These are phyloP conservation scores for Hoplostethus mediterraneus DNA, from an alignment of 2,797 vertebrate genomes.

Conservation along the genomic window DNA sequence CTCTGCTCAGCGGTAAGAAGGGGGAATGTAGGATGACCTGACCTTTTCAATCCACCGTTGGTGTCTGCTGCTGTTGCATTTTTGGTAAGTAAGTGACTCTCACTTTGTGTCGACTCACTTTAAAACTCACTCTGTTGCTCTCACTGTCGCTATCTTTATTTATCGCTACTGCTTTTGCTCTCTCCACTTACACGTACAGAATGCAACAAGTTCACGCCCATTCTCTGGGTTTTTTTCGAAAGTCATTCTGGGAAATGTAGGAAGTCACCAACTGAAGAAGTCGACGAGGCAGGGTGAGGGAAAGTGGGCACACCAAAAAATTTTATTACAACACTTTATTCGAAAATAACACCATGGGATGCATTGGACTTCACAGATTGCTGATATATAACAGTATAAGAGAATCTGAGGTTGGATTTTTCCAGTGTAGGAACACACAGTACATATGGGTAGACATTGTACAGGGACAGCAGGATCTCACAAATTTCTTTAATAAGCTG, in stretches of 20 bases:
- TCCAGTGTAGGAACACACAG: not conserved
- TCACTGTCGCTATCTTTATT: not conserved
- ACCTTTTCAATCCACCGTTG: conserved; percentile 45
- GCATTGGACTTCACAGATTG: not conserved
- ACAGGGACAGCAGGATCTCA: not conserved
- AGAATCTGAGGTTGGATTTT: too few species aligned
- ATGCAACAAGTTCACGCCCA: not conserved
- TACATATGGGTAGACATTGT: not conserved
- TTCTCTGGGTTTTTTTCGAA: conserved; percentile 1
- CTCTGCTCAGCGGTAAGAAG: conserved; percentile 11
- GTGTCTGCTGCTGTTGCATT: conserved; percentile 9
- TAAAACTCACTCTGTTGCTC: too few species aligned
- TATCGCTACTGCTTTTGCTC: not conserved
- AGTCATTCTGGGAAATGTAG: conserved; percentile 2
- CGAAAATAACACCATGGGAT: too few species aligned
- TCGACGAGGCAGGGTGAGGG: not conserved
- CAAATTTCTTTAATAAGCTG: conserved; percentile 31
- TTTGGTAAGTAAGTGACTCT: too few species aligned
- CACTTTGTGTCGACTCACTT: too few species aligned
- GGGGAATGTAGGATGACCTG: conserved; percentile 18
- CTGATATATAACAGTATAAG: not conserved
- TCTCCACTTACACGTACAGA: not conserved
- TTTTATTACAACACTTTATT: not conserved
- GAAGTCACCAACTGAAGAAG: conserved; percentile 1
- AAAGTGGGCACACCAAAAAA: not conserved